Base-by-base conservation (phyloP, 2,888 invertebrate species). In the Cremastinae sp. region DNA sequence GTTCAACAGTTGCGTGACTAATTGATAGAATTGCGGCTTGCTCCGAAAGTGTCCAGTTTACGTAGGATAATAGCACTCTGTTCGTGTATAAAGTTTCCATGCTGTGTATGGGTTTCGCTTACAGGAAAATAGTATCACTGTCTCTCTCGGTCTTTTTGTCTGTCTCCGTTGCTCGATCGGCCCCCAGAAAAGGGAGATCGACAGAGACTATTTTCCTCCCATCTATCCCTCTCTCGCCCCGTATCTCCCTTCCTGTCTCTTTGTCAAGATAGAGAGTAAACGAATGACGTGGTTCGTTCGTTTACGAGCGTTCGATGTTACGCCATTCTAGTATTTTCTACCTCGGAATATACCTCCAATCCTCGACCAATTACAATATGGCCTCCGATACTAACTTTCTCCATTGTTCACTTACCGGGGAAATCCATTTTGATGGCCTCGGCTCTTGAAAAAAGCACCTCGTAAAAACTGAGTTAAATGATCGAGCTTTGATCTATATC, bases 381-480 rank as follows among this genome's bases (percentile, higher is more conserved):
- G 56, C 39, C 56, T 10, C 47, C 47, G 62, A 28, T 16, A 59
- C 56, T 37, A 56, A 22, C 37, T 58, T 74, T 65, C 59, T 28
- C 35, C 74, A 53, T 64, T 62, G 22, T 47, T 22, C 22, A 62
- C 66, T 69, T 72, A 47, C 56, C 66, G 43, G 69, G 51, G 43
- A 68, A 61, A 72, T 78, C 72, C 75, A 78, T 80, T 80, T 82
- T 82, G 81, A 82, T 78, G 78, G 78, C 51, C 14, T 70, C 56
- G 49, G 55, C 73, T 71, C 74, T 81, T 78, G 79, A 82, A 82
- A 82, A 81, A 82, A 84, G 5, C 5, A 5, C 5, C 28, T 28
- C 28, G 2, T 5, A 28, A 2, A 28, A 28, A 28, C 2, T 3
- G 28, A 28, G 5, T 28, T n/a, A n/a, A 28, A 28, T 5, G 28